Conservation (phyloP, 2,113 vertebrate species). For the Burhinus oedicnemus region DNA sequence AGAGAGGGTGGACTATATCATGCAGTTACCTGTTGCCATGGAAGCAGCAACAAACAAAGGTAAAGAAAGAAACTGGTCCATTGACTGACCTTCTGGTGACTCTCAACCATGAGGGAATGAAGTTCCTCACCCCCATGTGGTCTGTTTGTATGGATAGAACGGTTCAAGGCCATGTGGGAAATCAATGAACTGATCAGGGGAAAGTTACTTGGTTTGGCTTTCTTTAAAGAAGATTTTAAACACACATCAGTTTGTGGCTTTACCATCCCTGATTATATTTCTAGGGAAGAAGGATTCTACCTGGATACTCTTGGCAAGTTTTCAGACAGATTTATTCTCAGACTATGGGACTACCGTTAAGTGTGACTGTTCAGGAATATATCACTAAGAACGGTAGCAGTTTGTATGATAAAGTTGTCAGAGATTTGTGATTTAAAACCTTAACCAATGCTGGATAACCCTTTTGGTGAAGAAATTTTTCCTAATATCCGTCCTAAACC, state of each 20-base stretch:
- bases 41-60: slow-evolving; percentile 94
- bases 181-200: neutral
- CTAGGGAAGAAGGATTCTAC: neutral
- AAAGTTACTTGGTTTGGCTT: neutral
- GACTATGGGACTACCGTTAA: neutral
- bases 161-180: neutral
- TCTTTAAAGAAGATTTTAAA: neutral
- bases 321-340: neutral
- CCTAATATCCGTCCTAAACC: too few relatives aligned
- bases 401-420: neutral
- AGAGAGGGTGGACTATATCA: slow-evolving; percentile 92
- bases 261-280: neutral
- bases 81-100: neutral
- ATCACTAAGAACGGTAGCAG: neutral
- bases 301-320: neutral
- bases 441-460: neutral
- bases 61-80: slow-evolving; percentile 35
- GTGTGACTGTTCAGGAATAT: neutral
- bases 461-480: too few relatives aligned
- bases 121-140: neutral
- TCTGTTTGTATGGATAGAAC: neutral
- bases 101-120: neutral
- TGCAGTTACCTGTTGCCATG: slow-evolving; percentile 91
- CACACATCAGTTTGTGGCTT: neutral
- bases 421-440: neutral